Evolutionary conservation across 53 echinoderm and acorn worm genomes (phyloP), one percentile per base, ranked within the genome.

Genomic region (Crossaster papposus): DNA sequence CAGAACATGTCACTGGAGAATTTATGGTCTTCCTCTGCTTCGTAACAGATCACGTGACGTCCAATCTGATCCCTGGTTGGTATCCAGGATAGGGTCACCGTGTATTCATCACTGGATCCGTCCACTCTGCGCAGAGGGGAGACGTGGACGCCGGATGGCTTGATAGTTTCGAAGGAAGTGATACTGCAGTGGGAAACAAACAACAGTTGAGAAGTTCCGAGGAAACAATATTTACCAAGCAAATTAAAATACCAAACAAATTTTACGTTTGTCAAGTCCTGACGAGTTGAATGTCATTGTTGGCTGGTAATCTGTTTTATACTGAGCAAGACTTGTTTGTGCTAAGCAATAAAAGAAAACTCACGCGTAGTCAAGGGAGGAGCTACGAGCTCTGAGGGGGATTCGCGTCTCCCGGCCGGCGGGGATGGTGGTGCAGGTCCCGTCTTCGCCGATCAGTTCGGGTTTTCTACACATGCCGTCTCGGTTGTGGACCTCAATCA

Each of bases 11-110:
- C 91, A 85, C 84, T 91, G 18, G 85, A 84, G 54, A 74, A 91
- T n/a, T 85, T 91, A 26, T 91, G 34, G n/a, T 18, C 51, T 53
- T 91, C 91, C 54, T 84, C 65, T 0, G 84, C 91, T 30, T 79
- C 78, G 79, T 91, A 91, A 53, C 91, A 91, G 23, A 91, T 78
- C 77, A 85, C 85, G 62, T 91, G 91, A 54, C 91, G 83, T 35
- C 91, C 91, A 24, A 91, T 79, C 91, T 84, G 78, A 76, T 91
- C 85, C 29, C 52, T 51, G 51, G 91, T 84, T 84, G 91, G 91
- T 6, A 65, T 74, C 91, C 91, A 91, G n/a, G 70, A 85, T 15
- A 91, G 78, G 37, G 91, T 91, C 52, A 85, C 79, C 65, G 91
- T 63, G 53, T 78, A 77, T 53, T 85, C 78, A 79, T 91, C 71